Conservation (phyloP, 2,113 vertebrate genomes). For the Struthio camelus region DNA sequence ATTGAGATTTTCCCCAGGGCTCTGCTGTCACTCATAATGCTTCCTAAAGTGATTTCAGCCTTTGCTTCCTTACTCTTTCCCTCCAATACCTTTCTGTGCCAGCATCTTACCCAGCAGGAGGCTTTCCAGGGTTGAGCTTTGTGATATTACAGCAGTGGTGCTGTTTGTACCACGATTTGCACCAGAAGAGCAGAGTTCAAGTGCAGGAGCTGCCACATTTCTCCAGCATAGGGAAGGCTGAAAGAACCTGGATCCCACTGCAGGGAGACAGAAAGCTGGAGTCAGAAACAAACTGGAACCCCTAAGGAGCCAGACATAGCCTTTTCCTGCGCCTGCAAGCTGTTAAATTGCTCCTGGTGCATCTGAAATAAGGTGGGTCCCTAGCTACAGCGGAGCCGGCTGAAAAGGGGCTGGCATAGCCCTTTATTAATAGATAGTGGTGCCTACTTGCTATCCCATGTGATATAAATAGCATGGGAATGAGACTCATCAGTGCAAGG, state of each 20-base stretch:
- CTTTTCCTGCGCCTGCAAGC: neutral
- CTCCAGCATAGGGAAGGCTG: neutral
- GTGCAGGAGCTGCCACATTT: neutral
- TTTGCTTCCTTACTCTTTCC: neutral
- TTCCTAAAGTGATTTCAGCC: neutral
- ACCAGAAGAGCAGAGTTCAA: neutral
- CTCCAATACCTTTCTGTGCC: neutral
- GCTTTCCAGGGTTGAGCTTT: neutral
- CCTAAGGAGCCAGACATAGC: neutral
- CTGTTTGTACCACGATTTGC: neutral
- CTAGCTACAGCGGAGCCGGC: neutral
- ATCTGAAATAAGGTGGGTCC: neutral
- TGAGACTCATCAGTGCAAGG: neutral
- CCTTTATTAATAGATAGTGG: accelerated
- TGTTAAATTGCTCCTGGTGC: neutral
- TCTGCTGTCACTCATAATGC: neutral
- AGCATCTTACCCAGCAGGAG: neutral
- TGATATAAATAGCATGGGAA: neutral
- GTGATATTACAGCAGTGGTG: accelerated
- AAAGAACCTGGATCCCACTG: neutral
- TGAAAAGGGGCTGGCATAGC: neutral
- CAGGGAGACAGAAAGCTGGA: neutral
- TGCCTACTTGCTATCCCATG: neutral
- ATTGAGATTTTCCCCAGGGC: neutral
- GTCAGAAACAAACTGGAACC: neutral